Evolutionary conservation across 2,888 invertebrate genomes (phyloP), one percentile per base, ranked within the genome.

Genomic region (Euphydryas editha): DNA sequence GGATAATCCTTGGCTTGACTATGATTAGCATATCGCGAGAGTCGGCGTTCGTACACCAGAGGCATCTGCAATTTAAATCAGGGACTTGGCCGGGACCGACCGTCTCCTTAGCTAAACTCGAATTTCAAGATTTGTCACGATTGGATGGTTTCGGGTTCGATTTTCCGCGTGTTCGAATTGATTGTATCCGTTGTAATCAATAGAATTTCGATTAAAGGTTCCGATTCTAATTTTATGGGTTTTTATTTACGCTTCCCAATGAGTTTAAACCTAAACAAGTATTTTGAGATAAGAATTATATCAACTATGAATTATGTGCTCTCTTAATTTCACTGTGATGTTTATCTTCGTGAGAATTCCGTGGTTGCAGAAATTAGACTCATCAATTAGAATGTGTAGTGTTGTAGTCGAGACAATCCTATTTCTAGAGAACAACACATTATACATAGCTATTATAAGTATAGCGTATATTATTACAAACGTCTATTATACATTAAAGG

Each of bases 51-150:
- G 83, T 78, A 81, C 86, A 86, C 86, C 81, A 81, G 84, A 86
- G 88, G 78, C 85, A 92, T 91, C 91, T 91, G 91, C 92, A 92
- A 92, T 92, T 92, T 90, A 92, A 92, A 92, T 92, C 90, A 90
- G 90, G 86, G 86, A 83, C 86, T 90, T 87, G 90, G 83, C 81
- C 83, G 88, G 87, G 87, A 86, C 87, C 87, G 88, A 84, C 83
- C 85, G 82, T 81, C 89, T 89, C 88, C 91, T 90, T 88, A 84
- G 87, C 86, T 83, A 84, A 81, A 86, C 86, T 88, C 85, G 85
- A 89, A 88, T 90, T 91, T 88, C 83, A 85, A 87, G 90, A 91
- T 90, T 91, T 88, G 84, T 87, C 87, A 86, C 90, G 90, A 90
- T 88, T 88, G 85, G 88, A 88, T 90, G 90, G 88, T 89, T 91